A percentile compares a stretch with the other conserved stretches of the same genome.
Evolutionary conservation across 2,797 vertebrate genomes (phyloP).

Genomic region (Rallus crepitans): DNA sequence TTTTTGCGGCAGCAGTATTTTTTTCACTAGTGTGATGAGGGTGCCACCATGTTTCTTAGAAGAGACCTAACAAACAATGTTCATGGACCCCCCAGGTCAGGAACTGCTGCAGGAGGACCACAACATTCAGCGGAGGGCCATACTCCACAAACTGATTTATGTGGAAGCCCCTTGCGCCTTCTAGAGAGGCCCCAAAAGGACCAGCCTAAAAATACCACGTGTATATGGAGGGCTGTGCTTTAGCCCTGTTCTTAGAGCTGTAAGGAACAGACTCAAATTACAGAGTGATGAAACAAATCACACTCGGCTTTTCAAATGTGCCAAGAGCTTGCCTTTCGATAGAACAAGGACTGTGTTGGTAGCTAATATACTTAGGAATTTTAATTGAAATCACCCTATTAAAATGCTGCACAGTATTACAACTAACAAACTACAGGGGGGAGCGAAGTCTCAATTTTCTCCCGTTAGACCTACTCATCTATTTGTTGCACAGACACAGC

Average conservation of each 20-base stretch:
- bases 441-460: not conserved
- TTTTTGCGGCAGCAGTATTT: not conserved
- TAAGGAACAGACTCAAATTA: not conserved
- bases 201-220: not conserved
- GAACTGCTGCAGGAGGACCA: not conserved
- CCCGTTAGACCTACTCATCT: not conserved
- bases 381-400: not conserved
- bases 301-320: not conserved
- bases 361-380: not conserved
- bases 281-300: not conserved
- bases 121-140: not conserved
- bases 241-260: not conserved
- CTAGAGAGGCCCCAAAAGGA: not conserved
- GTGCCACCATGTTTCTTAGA: not conserved
- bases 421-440: not conserved
- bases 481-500: not conserved
- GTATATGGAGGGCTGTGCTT: not conserved
- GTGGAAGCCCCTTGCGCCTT: not conserved
- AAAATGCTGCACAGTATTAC: not conserved
- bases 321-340: not conserved
- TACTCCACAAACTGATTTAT: not conserved
- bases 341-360: not conserved
- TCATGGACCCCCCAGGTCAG: not conserved
- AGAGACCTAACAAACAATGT: not conserved
- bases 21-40: not conserved